Evolutionary conservation across 2,797 vertebrate genomes (phyloP).

Genomic region (Sebastes hubbsi): DNA sequence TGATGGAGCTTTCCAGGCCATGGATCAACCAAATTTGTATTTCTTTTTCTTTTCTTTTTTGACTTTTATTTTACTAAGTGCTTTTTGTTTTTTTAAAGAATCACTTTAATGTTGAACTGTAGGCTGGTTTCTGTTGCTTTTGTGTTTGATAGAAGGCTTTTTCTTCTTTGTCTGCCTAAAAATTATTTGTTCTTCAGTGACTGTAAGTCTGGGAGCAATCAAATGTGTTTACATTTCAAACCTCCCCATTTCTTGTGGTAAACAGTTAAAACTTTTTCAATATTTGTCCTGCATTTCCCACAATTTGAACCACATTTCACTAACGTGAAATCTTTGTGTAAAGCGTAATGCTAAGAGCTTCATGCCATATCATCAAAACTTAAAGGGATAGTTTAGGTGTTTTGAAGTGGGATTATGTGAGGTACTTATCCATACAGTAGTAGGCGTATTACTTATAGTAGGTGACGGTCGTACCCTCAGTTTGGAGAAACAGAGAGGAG

Average conservation of each 20-base stretch:
- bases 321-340: not conserved
- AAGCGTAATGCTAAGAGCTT: not conserved
- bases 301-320: not conserved
- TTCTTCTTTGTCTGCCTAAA: not conserved
- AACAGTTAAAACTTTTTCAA: not conserved
- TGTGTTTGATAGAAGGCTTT: not conserved
- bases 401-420: no score
- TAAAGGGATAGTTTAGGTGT: not conserved
- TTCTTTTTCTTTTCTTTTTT: not conserved
- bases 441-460: no score
- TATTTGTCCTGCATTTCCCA: not conserved
- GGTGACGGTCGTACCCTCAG: no score
- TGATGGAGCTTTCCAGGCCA: not conserved
- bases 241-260: not conserved
- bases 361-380: not conserved
- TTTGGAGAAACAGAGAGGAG: no score
- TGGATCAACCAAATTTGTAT: not conserved
- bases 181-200: not conserved
- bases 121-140: not conserved
- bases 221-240: not conserved
- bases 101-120: not conserved
- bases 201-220: not conserved
- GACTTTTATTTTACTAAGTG: not conserved
- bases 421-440: no score
- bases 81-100: not conserved